Base-by-base conservation (phyloP, 2,797 vertebrate genomes). In the Sylvia borin region DNA sequence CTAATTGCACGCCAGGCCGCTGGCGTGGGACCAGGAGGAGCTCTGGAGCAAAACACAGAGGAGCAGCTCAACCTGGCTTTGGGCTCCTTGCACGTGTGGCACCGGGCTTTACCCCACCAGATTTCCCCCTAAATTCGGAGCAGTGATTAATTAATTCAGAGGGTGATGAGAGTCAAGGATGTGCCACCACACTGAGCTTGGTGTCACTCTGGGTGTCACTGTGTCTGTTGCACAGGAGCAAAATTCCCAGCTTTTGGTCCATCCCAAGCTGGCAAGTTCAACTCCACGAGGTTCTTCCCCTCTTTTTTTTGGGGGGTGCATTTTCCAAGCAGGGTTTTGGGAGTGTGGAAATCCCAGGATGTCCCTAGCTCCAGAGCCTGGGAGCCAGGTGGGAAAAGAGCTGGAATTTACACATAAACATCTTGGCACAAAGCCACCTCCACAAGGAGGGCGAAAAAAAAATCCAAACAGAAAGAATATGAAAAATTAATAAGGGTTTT, bases 401-500 rank as follows among this genome's bases (percentile, higher is more conserved):
- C 15, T 16, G 77, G 48, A 29, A 14, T 82, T 93, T 73, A 45
- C 67, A 43, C 40, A 34, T 18, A 47, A 74, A 77, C 32, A 57
- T 51, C 60, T 47, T 88, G 92, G 94, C 94, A 85, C 0, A 0
- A 29, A 89, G 88, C 92, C 94, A 83, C 48, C 61, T 58, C n/a
- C 10, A 18, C 32, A 18, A 82, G 43, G 53, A 14, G 40, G 43
- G 36, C 27, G 2, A 2, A 11, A 19, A 71, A 62, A n/a, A 40
- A 42, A 85, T 73, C 75, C 71, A 85, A 67, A 17, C 50, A 74
- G 78, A 90, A 70, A 71, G 83, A 90, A 85, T 87, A 92, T 94
- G 92, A 91, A 96, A 96, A 96, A 94, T 95, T 90, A 96, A 90
- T 92, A 80, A 65, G 36, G 26, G 68, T 85, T 92, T 96, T 88